Base-by-base conservation (phyloP, 2,113 vertebrate species). In the Mustela nigripes region DNA sequence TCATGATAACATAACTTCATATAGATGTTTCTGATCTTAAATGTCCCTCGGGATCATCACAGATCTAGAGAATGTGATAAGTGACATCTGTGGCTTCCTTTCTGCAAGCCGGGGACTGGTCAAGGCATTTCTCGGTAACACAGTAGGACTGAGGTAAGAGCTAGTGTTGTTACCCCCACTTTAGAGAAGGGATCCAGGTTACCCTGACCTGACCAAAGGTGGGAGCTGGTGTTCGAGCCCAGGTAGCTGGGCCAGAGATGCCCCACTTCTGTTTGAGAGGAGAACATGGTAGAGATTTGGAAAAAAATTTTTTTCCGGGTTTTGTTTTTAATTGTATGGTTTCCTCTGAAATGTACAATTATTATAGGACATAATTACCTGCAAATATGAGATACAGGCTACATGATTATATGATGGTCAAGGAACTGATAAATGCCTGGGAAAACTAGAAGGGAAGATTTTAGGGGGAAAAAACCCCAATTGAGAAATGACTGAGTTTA, bases 401-500 rank as follows among this genome's bases (percentile, higher is more conserved):
- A 26, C 24, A 6, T 45, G 73, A 76, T 76, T 28, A 76, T 33
- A 33, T 19, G 62, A 89, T 67, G 88, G 81, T 65, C 76, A 45
- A 63, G 93, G 82, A 56, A 69, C 50, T 69, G 53, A 96, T 81
- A 65, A 60, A 94, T 86, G 86, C 67, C 39, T 96, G 45, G 83
- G 42, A 94, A 95, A 85, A 76, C 71, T 60, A 69, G 71, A 92
- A 94, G 50, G 39, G 48, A 92, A 78, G 83, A 86, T 93, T 93
- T 91, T 1, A 18, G 39, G 82, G 53, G 60, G 2, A 10, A 58
- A 80, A 74, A 33, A 14, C 26, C 42, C 80, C 65, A 94, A 91
- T 26, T 84, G 58, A 94, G 91, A 96, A 98, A 85, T 93, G 76
- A 63, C 58, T 65, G 79, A 83, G 53, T 93, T 71, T 88, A 85